A percentile compares a stretch with the other conserved stretches of the same genome.
Conservation (phyloP, 2,888 invertebrate species). For the Itoplectis maculator region DNA sequence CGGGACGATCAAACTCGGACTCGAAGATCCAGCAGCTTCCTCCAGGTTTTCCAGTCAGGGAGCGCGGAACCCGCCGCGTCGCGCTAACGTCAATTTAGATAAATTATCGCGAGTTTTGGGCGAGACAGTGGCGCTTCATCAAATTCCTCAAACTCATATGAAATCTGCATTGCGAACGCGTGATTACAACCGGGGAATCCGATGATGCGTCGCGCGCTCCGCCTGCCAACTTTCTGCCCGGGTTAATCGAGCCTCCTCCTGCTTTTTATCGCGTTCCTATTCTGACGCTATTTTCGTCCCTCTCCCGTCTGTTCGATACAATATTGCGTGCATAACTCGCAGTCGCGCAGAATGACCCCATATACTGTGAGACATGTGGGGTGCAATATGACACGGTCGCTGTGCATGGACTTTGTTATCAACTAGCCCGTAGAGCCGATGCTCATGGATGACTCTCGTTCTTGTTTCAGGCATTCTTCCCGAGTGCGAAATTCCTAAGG, state of each 20-base stretch:
- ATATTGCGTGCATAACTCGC: constrained; percentile 15
- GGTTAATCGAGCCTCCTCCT: not conserved
- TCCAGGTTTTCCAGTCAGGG: not conserved
- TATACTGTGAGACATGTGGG: constrained; percentile 1
- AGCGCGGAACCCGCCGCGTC: not conserved
- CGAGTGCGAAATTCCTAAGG: constrained; percentile 55
- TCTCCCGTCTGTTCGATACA: not conserved
- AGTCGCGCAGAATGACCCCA: not conserved
- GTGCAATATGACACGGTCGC: too few relatives aligned
- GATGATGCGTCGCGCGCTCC: constrained; percentile 16
- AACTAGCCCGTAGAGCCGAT: too few relatives aligned
- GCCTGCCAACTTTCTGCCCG: constrained; percentile 5
- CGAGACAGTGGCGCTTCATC: constrained; percentile 15
- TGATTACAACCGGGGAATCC: constrained; percentile 22
- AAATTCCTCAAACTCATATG: constrained; percentile 26
- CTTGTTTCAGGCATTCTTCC: constrained; percentile 54
- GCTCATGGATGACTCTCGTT: not conserved
- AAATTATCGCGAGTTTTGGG: constrained; percentile 20
- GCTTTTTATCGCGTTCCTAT: not conserved
- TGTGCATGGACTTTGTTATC: not conserved
- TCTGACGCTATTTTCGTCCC: not conserved
- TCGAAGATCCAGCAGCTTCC: not conserved
- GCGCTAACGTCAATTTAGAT: constrained; percentile 29
- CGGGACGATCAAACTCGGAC: constrained; percentile 18
- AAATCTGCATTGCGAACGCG: constrained; percentile 11